phyloP scores from a whole-genome alignment of 2,888 invertebrate genomes.

The Dascillus cervinus region DNA sequence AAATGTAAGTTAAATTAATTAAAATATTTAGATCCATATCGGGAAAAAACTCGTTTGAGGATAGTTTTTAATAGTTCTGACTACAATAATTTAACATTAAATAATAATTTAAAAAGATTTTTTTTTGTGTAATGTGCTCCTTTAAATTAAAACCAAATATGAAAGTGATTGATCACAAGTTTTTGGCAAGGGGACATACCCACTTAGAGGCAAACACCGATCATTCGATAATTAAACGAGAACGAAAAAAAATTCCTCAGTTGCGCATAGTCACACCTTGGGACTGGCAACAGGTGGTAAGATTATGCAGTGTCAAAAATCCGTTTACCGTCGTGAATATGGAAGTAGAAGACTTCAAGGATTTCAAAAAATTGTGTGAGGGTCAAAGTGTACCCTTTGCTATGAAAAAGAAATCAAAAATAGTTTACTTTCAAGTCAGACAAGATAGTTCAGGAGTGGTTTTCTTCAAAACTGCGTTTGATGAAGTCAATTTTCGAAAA shows the following conservation, averaged over 20 bases:
- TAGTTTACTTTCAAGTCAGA: slow-evolving; percentile 5
- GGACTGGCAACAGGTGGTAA: slow-evolving; percentile 15
- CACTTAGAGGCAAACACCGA: slow-evolving; percentile 8
- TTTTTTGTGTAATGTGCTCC: too few species aligned
- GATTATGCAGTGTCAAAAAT: slow-evolving; percentile 9
- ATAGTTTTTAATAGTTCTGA: too few species aligned
- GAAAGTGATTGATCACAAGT: slow-evolving; percentile 10
- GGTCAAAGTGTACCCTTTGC: slow-evolving; percentile 5
- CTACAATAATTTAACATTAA: too few species aligned
- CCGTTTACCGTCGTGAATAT: slow-evolving; percentile 7
- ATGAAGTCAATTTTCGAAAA: too few species aligned
- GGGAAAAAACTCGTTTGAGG: too few species aligned
- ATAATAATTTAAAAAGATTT: too few species aligned
- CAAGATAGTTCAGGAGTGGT: slow-evolving; percentile 4
- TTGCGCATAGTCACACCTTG: slow-evolving; percentile 16
- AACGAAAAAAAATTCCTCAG: slow-evolving; percentile 13
- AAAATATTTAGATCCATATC: too few species aligned
- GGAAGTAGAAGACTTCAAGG: slow-evolving; percentile 8
- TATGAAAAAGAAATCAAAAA: slow-evolving; percentile 7
- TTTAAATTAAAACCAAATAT: too few species aligned
- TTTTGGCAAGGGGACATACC: slow-evolving; percentile 11
- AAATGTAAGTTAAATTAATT: too few species aligned
- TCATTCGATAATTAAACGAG: slow-evolving; percentile 13
- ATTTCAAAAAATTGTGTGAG: slow-evolving; percentile 6
- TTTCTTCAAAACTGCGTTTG: slow-evolving; percentile 5